phyloP scores from a whole-genome alignment of 1,140 invertebrate species.

The Cotesia vestalis region DNA sequence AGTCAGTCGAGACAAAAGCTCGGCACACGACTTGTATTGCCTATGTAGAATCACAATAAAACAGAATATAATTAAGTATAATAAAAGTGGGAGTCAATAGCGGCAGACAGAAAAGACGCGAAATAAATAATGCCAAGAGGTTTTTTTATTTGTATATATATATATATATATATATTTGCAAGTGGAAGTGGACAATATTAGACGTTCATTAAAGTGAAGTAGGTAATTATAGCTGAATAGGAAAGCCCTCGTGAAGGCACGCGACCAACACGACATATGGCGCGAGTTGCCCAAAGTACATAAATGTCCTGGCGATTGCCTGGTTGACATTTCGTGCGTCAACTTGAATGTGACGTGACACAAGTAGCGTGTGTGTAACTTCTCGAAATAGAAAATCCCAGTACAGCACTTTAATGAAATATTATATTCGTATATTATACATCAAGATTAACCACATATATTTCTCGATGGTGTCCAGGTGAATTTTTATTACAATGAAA shows the following conservation, averaged over 20 bases:
- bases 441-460: background rate
- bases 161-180: background rate
- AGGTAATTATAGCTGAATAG: slow-evolving; percentile 51
- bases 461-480: no score
- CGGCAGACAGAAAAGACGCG: slow-evolving; percentile 5
- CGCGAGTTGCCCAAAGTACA: slow-evolving; percentile 29
- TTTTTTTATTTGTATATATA: background rate
- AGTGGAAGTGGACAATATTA: slow-evolving; percentile 53
- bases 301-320: slow-evolving; percentile 38
- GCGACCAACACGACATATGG: slow-evolving; percentile 61
- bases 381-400: slow-evolving; percentile 22
- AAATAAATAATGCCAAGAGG: slow-evolving; percentile 5
- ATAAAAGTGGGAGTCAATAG: slow-evolving; percentile 11
- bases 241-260: slow-evolving; percentile 56
- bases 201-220: slow-evolving; percentile 58
- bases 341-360: slow-evolving; percentile 29
- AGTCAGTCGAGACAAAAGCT: no score
- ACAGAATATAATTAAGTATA: no score
- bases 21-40: no score
- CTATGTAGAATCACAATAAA: no score
- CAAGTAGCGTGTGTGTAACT: slow-evolving; percentile 18
- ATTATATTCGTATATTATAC: background rate
- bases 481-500: no score
- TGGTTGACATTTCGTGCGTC: slow-evolving; percentile 39
- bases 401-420: background rate